Percentiles rank a stretch among this genome's conserved stretches.
These are phyloP conservation scores for Falcaria lacertinaria DNA, from an alignment of 2,888 invertebrate genomes.

Conservation along the genomic window DNA sequence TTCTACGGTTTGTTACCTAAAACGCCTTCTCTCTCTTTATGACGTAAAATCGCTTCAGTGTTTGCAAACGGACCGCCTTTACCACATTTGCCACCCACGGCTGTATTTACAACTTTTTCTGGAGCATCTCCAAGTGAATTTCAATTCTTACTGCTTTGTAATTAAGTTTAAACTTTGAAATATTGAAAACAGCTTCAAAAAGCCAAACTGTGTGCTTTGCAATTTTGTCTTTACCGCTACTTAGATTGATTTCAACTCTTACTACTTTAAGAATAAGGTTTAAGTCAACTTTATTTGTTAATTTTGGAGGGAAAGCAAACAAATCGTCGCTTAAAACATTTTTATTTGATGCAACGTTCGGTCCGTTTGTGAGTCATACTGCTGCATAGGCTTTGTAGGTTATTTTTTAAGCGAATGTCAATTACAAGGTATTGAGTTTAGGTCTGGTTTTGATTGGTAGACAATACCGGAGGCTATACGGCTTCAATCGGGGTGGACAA, in stretches of 20 bases:
- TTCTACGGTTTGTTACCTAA: conserved; percentile 48
- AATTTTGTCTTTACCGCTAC: conserved; percentile 2
- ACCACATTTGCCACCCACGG: conserved; percentile 59
- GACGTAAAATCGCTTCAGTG: conserved; percentile 43
- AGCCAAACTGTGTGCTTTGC: too few relatives aligned
- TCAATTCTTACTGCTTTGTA: neutral
- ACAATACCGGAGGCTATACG: conserved; percentile 42
- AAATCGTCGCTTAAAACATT: conserved; percentile 51
- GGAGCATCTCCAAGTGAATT: conserved; percentile 3
- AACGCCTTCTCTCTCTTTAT: conserved; percentile 54
- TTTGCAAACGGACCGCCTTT: conserved; percentile 72
- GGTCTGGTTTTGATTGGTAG: conserved; percentile 34
- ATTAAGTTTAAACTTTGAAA: neutral
- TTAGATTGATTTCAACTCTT: neutral
- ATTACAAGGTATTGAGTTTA: conserved; percentile 43
- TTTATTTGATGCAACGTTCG: conserved; percentile 50
- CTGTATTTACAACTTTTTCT: conserved; percentile 26
- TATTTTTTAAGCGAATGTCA: conserved; percentile 44
- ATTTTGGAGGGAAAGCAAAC: conserved; percentile 24
- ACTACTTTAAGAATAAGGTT: neutral
- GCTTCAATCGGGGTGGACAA: conserved; percentile 22
- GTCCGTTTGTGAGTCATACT: conserved; percentile 65
- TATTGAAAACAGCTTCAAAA: too few relatives aligned
- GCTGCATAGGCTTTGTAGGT: conserved; percentile 49
- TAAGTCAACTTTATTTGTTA: conserved; percentile 4